Percentiles rank a stretch among this genome's conserved stretches.
Evolutionary conservation across 2,888 invertebrate species (phyloP).

Genomic region (Cataglyphis livida): DNA sequence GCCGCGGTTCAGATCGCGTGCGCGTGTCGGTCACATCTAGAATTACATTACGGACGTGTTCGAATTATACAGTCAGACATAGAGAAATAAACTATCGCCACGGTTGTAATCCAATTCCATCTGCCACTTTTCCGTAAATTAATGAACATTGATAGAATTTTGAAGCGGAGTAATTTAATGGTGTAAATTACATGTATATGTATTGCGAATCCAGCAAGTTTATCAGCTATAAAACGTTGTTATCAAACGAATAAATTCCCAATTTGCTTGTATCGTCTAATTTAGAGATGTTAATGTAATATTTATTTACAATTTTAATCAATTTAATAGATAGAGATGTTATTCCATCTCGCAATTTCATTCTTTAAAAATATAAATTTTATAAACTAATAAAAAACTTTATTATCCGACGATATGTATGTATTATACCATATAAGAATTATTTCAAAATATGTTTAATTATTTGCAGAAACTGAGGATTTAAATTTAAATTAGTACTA

Average conservation of each 20-base stretch:
- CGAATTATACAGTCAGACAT: conserved; percentile 29
- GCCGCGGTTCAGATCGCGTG: conserved; percentile 44
- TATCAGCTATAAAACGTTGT: neutral
- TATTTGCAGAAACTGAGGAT: no score
- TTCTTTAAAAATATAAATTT: conserved; percentile 1
- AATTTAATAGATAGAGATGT: neutral
- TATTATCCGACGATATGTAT: neutral
- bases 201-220: neutral
- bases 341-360: neutral
- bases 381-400: neutral
- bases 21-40: conserved; percentile 43
- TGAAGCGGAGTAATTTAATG: conserved; percentile 23
- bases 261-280: neutral
- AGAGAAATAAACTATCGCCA: conserved; percentile 44
- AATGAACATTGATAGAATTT: conserved; percentile 37
- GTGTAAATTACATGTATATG: neutral
- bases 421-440: neutral
- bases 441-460: neutral
- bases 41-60: conserved; percentile 53
- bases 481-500: neutral
- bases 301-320: neutral
- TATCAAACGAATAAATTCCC: neutral
- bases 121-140: conserved; percentile 29
- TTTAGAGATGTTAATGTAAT: neutral
- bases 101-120: conserved; percentile 22